Evolutionary conservation across 2,113 vertebrate species (phyloP).

Genomic region (Mus musculus): GRCm39 chr3:134042001-134042500

Average conservation of each 20-base stretch:
- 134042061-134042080: neutral
- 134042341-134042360: slow-evolving; percentile 25
- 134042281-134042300: neutral
- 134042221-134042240: neutral
- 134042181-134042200: neutral
- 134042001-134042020: neutral
- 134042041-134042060: neutral
- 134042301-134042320: neutral
- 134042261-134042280: neutral
- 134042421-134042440: neutral
- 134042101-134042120: neutral
- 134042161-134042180: neutral
- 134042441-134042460: neutral
- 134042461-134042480: neutral
- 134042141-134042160: neutral
- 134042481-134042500: neutral
- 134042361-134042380: slow-evolving; percentile 15
- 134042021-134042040: neutral
- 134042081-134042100: neutral
- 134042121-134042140: neutral
- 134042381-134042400: slow-evolving; percentile 59
- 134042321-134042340: slow-evolving; percentile 21
- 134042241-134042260: neutral
- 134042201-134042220: neutral
- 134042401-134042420: neutral